phyloP scores from a whole-genome alignment of 2,888 invertebrate genomes.

The Lysandra bellargus region DNA sequence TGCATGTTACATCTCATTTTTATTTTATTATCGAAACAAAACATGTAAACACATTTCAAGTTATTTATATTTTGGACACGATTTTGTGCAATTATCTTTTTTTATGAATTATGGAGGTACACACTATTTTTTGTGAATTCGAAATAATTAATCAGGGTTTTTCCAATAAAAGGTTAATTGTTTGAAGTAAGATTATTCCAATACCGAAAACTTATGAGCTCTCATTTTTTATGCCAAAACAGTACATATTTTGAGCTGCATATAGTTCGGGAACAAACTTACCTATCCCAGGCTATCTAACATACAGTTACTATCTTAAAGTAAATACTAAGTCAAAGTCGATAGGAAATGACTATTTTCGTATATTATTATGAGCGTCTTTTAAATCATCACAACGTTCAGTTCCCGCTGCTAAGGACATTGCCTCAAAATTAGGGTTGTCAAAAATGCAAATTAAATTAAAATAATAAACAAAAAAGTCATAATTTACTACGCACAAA shows the following conservation, averaged over 20 bases:
- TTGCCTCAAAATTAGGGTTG: conserved; percentile 55
- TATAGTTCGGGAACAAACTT: neutral
- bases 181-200: neutral
- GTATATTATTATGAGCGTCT: conserved; percentile 60
- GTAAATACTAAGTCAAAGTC: conserved; percentile 51
- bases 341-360: conserved; percentile 67
- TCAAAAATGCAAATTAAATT: conserved; percentile 30
- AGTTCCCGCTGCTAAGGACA: conserved; percentile 61
- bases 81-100: conserved; percentile 3
- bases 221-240: no score
- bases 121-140: neutral
- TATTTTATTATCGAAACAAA: conserved; percentile 11
- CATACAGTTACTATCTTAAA: neutral
- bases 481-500: conserved; percentile 5
- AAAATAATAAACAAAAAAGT: neutral
- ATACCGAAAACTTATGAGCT: no score
- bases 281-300: neutral
- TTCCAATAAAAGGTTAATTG: neutral
- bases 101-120: neutral
- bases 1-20: conserved; percentile 9
- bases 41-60: conserved; percentile 10
- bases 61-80: neutral
- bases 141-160: neutral
- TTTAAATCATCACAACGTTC: conserved; percentile 71
- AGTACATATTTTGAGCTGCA: neutral